A percentile compares a stretch with the other conserved stretches of the same genome.
Conservation (phyloP, 2,113 vertebrate species). For the Pedetes capensis region DNA sequence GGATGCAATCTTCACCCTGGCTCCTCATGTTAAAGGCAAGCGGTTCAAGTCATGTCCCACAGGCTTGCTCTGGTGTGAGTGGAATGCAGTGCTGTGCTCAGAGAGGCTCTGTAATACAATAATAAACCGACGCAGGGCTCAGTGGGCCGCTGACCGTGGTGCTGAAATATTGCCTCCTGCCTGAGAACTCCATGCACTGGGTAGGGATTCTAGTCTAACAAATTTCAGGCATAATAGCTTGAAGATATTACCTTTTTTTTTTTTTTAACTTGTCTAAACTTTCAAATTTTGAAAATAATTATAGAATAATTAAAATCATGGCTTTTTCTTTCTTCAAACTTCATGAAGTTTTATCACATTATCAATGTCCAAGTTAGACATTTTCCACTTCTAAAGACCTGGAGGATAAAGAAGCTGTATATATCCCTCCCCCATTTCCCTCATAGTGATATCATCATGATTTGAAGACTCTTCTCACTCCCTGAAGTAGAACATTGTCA, state of each 20-base stretch:
- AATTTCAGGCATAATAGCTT: not conserved
- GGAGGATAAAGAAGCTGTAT: not conserved
- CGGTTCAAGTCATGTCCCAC: not conserved
- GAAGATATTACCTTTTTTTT: not conserved
- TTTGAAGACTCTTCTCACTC: not conserved
- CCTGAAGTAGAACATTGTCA: too few relatives aligned
- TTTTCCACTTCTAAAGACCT: not conserved
- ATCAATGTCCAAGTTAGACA: not conserved
- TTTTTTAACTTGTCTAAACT: not conserved
- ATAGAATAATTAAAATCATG: not conserved
- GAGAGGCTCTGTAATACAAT: too few relatives aligned
- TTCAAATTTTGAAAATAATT: not conserved
- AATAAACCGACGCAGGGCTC: accelerated
- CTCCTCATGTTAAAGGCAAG: not conserved
- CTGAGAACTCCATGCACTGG: accelerated
- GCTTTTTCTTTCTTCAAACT: not conserved
- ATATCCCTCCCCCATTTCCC: too few relatives aligned
- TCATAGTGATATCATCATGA: not conserved
- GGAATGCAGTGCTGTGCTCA: accelerated
- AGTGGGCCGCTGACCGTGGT: not conserved
- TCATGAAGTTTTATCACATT: not conserved
- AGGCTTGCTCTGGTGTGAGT: too few relatives aligned
- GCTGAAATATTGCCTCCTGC: not conserved
- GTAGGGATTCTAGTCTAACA: not conserved
- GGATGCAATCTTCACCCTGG: not conserved